These are phyloP conservation scores for Andrena haemorrhoa DNA, from an alignment of 2,888 invertebrate species.

Conservation along the genomic window DNA sequence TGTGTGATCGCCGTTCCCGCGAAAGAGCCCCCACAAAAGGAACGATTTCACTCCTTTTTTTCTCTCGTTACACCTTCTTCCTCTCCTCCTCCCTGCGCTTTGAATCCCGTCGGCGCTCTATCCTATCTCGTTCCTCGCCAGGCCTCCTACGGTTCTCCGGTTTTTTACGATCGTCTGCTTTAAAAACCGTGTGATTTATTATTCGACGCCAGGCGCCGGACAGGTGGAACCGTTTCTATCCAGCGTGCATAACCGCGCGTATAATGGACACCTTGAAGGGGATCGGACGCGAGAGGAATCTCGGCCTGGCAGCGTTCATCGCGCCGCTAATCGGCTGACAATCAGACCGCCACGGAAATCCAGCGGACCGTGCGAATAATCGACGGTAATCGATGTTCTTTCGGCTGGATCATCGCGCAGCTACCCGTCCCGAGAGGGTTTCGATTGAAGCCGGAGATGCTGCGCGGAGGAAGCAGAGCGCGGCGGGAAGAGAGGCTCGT, in stretches of 20 bases:
- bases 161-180: slow-evolving; percentile 29
- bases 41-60: slow-evolving; percentile 46
- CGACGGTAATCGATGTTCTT: slow-evolving; percentile 52
- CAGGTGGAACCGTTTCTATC: slow-evolving; percentile 75
- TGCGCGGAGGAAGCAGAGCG: neutral
- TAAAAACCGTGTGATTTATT: slow-evolving; percentile 77
- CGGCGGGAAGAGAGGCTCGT: slow-evolving; percentile 42
- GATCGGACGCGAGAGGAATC: slow-evolving; percentile 60
- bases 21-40: slow-evolving; percentile 36
- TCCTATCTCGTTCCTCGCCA: slow-evolving; percentile 30
- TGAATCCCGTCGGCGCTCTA: neutral
- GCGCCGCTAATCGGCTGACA: slow-evolving; percentile 65
- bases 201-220: slow-evolving; percentile 71
- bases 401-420: slow-evolving; percentile 34
- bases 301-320: slow-evolving; percentile 58
- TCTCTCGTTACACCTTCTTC: slow-evolving; percentile 8
- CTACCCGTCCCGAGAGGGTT: neutral
- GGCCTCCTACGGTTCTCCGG: slow-evolving; percentile 45
- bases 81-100: neutral
- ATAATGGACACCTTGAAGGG: slow-evolving; percentile 62
- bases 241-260: slow-evolving; percentile 40
- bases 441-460: slow-evolving; percentile 23
- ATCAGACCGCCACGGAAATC: slow-evolving; percentile 62
- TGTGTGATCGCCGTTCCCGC: slow-evolving; percentile 61
- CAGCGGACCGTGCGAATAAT: slow-evolving; percentile 59